Evolutionary conservation across 2,113 vertebrate genomes (phyloP).

Genomic region (Colossoma macropomum): DNA sequence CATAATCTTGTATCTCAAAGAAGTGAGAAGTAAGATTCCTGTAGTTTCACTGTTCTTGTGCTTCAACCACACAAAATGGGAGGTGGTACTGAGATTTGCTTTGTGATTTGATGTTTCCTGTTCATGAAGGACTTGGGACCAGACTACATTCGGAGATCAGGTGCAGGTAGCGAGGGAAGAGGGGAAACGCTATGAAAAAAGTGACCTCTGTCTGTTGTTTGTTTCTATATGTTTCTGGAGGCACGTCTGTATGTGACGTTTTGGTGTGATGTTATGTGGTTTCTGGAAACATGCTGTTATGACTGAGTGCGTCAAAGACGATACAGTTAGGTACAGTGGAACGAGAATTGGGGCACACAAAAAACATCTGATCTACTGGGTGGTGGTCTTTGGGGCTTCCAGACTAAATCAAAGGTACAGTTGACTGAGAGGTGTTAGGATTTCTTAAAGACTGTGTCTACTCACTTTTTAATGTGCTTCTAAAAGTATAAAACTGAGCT

Average conservation of each 20-base stretch:
- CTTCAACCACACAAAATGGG: not conserved
- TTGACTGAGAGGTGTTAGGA: not conserved
- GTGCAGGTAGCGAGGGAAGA: not conserved
- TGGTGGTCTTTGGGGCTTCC: not conserved
- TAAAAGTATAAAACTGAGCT: constrained; percentile 1
- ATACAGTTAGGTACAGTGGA: not conserved
- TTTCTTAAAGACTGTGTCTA: not conserved
- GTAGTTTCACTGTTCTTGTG: not conserved
- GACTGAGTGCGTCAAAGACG: not conserved
- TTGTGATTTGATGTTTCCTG: not conserved
- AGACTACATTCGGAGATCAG: not conserved
- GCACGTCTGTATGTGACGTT: not conserved
- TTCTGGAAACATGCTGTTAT: not conserved
- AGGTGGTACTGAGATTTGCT: not conserved
- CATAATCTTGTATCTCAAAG: not conserved
- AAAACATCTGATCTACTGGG: not conserved
- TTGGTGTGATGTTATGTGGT: not conserved
- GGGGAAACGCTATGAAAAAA: constrained; percentile 34
- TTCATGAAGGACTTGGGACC: constrained; percentile 6
- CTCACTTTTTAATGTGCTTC: constrained; percentile 31
- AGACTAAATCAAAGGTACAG: not conserved
- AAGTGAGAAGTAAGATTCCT: not conserved
- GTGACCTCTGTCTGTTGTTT: constrained; percentile 17
- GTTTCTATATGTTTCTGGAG: not conserved
- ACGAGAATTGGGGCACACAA: not conserved